Evolutionary conservation across 2,797 vertebrate genomes (phyloP).

Genomic region (Phrynocephalus guinanensis): DNA sequence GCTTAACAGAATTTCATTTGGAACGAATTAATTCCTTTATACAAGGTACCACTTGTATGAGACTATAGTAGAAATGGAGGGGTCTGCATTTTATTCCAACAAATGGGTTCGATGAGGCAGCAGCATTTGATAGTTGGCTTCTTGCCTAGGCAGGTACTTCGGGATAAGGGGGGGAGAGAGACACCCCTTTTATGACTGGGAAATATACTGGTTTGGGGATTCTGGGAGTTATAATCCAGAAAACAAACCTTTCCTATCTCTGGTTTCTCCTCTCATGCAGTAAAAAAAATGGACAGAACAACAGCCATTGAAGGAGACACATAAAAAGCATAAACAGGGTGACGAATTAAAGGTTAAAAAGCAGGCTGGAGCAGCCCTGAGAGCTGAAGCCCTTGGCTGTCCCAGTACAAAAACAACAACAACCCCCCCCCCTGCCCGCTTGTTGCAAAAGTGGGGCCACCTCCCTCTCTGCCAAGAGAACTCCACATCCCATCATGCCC

Average conservation of each 20-base stretch:
- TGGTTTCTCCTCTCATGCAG: background rate
- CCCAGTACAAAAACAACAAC: background rate
- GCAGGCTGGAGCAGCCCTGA: background rate
- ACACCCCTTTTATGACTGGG: too few species aligned
- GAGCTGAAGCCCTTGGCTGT: background rate
- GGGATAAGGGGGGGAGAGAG: too few species aligned
- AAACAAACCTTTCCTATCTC: too few species aligned
- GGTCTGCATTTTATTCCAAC: background rate
- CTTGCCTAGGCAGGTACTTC: background rate
- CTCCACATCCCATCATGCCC: background rate
- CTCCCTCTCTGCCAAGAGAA: background rate
- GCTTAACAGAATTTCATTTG: too few species aligned
- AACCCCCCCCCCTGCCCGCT: background rate
- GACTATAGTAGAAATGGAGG: background rate
- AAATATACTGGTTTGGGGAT: too few species aligned
- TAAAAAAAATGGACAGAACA: background rate
- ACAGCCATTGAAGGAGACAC: conserved; percentile 1
- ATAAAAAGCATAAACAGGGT: background rate
- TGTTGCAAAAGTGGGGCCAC: background rate
- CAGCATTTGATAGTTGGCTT: background rate
- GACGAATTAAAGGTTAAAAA: background rate
- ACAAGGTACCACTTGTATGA: too few species aligned
- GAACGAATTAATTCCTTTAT: too few species aligned
- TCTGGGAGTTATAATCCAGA: too few species aligned
- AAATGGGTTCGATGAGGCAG: background rate